Percentiles rank a stretch among this genome's conserved stretches.
Conservation (phyloP, 92 coral and sea anemone genomes). For the Bergia puertoricense region DNA sequence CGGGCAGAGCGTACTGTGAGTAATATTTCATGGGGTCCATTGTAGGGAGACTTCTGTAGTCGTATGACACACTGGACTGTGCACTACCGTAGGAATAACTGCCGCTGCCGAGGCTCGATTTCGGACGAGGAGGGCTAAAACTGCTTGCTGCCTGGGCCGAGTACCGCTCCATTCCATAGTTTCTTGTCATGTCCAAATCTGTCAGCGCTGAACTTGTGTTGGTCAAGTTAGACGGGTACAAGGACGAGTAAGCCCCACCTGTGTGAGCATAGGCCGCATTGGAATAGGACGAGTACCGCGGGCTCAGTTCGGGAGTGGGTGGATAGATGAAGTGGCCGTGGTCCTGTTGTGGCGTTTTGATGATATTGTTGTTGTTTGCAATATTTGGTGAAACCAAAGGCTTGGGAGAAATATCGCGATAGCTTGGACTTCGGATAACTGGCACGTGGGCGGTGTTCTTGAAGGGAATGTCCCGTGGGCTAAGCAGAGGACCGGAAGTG, state of each 20-base stretch:
- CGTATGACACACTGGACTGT: conserved; percentile 64
- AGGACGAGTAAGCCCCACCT: conserved; percentile 60
- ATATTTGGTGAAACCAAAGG: conserved; percentile 62
- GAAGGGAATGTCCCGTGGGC: conserved; percentile 63
- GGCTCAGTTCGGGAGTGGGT: conserved; percentile 83
- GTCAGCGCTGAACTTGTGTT: conserved; percentile 57
- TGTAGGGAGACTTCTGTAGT: conserved; percentile 76
- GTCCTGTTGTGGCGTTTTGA: conserved; percentile 71
- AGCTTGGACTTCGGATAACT: conserved; percentile 56
- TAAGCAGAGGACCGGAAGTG: conserved; percentile 70
- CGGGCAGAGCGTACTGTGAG: conserved; percentile 84
- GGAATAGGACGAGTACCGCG: conserved; percentile 73
- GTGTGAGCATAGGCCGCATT: conserved; percentile 61
- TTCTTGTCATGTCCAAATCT: conserved; percentile 79
- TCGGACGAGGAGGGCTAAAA: conserved; percentile 72
- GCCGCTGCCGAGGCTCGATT: conserved; percentile 62
- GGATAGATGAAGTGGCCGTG: conserved; percentile 89
- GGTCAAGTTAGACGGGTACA: conserved; percentile 53
- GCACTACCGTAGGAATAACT: conserved; percentile 62
- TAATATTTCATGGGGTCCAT: conserved; percentile 88
- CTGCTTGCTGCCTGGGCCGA: conserved; percentile 55
- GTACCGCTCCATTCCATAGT: conserved; percentile 74
- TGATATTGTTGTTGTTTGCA: conserved; percentile 69
- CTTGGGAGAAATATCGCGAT: conserved; percentile 74
- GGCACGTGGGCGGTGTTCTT: conserved; percentile 52